Evolutionary conservation across 2,888 invertebrate genomes (phyloP).

Genomic region (Chelonus formosanus): DNA sequence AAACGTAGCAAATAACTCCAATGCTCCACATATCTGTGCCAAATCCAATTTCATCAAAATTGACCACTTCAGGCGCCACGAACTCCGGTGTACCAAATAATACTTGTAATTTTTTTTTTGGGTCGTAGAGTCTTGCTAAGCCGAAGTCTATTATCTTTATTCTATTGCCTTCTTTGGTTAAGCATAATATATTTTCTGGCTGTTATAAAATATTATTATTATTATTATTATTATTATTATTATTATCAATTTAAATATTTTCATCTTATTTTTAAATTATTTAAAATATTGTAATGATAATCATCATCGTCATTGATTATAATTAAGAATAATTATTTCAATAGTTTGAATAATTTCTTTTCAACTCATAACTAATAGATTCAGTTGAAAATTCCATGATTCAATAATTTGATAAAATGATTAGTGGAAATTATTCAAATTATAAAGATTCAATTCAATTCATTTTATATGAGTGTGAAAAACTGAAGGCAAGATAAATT

Average conservation of each 20-base stretch:
- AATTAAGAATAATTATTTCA: no score
- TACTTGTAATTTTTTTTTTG: conserved; percentile 90
- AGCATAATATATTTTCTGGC: conserved; percentile 98
- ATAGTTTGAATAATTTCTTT: no score
- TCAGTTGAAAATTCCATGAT: no score
- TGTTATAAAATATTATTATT: conserved; percentile 60
- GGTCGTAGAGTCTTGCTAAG: conserved; percentile 90
- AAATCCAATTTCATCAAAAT: conserved; percentile 95
- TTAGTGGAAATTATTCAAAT: no score
- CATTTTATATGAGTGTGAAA: no score
- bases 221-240: not conserved
- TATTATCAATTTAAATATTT: not conserved
- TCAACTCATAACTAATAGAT: no score
- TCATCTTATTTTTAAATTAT: no score
- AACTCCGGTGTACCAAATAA: conserved; percentile 99
- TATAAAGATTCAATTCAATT: no score
- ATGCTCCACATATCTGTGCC: conserved; percentile 99
- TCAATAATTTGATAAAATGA: no score
- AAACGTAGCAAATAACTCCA: conserved; percentile 96
- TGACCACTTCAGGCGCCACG: conserved; percentile 98
- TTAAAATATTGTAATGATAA: no score
- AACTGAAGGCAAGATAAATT: no score
- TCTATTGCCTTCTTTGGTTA: conserved; percentile 95
- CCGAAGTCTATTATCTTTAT: conserved; percentile 99
- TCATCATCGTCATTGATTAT: no score